Evolutionary conservation across 2,113 vertebrate species (phyloP), one percentile per base, ranked within the genome.

Genomic region (Aviceda subcristata): DNA sequence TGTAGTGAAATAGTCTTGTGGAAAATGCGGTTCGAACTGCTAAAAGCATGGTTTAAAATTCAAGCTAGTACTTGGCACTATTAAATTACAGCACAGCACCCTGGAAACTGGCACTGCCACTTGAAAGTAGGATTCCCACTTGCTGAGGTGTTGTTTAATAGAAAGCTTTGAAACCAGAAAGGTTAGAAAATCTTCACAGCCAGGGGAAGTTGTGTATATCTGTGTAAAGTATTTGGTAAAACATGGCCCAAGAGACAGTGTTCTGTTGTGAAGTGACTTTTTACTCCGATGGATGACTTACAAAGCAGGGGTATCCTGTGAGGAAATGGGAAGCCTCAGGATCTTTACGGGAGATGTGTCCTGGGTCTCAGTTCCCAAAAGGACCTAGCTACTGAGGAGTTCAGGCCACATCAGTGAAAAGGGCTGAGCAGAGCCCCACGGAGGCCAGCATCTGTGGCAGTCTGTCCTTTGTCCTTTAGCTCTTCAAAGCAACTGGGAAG

Each of bases 21-120:
- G 60, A 66, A 91, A 91, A 86, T 23, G 46, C 38, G 76, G 43
- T 46, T 92, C n/a, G 39, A 89, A 84, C 64, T 81, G 76, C 69
- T 82, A 92, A 96, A 97, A 94, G 23, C 46, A 56, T 39, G 30
- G 69, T 91, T 95, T 60, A 91, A 90, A 88, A 91, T 89, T 96
- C 89, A 85, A 56, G 46, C 64, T 67, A 59, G n/a, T 55, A 64
- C 86, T 85, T 91, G 66, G 29, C n/a, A 53, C 56, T 55, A 34
- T 36, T 85, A 81, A 92, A 89, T 84, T 74, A 62, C 24, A 64
- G 69, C 48, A 76, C 59, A 26, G 59, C 55, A 87, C 39, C 34
- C 64, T 63, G 56, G 34, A 83, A 95, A 57, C 66, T 60, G 59
- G 10, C 38, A n/a, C 50, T 84, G 30, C 9, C 38, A 24, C 51